Evolutionary conservation across 2,888 invertebrate species (phyloP).

Genomic region (Galerucella calmariensis): DNA sequence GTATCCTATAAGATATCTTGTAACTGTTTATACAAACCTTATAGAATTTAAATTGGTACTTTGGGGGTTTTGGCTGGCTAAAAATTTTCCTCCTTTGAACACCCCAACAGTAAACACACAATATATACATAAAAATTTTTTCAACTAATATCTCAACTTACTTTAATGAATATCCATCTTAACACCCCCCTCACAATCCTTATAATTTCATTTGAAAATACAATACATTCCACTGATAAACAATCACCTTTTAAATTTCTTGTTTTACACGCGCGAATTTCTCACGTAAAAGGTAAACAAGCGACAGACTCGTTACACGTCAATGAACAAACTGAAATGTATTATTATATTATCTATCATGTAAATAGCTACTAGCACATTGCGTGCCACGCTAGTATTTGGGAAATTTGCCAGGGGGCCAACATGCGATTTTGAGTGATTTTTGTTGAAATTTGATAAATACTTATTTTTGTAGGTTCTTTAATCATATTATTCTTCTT

Average conservation of each 20-base stretch:
- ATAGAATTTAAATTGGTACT: no score
- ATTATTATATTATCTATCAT: constrained; percentile 21
- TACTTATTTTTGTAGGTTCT: no score
- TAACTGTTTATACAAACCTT: no score
- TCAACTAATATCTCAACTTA: not conserved
- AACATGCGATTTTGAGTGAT: no score
- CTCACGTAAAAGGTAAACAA: constrained; percentile 17
- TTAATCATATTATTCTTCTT: no score
- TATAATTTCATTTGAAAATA: not conserved
- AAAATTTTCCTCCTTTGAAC: no score
- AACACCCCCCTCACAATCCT: not conserved
- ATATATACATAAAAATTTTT: not conserved
- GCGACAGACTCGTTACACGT: constrained; percentile 7
- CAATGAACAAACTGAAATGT: constrained; percentile 27
- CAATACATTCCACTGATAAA: not conserved
- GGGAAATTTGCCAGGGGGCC: no score
- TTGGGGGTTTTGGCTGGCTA: no score
- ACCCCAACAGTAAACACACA: not conserved
- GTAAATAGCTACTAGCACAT: constrained; percentile 1
- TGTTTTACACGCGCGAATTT: constrained; percentile 4
- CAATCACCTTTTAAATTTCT: not conserved
- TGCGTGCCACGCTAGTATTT: no score
- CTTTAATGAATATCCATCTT: not conserved
- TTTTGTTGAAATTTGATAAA: no score
- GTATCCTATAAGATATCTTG: no score